Evolutionary conservation across 2,113 vertebrate species (phyloP), one percentile per base, ranked within the genome.

Genomic region (Calidris pugnax): DNA sequence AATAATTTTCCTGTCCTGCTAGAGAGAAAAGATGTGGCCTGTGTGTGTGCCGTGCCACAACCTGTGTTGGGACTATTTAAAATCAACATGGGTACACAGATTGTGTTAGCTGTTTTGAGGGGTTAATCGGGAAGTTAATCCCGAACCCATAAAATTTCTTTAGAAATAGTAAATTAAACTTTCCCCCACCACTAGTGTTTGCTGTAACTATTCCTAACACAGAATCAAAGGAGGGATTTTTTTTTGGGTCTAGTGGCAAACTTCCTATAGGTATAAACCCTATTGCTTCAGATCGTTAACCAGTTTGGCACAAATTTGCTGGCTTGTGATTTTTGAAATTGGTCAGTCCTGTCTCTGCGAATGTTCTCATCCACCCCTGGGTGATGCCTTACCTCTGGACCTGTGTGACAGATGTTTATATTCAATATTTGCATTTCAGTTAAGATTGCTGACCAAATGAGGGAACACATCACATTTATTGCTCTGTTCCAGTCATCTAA

Each of bases 191-290:
- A 8, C 12, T 43, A 37, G 33, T 47, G 41, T 24, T 75, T 82
- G 7, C 32, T 68, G 23, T 55, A 63, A 26, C 13, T 73, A 33
- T 62, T 88, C 4, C 19, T 43, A 51, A 51, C 20, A 78, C 22
- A 48, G 60, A 62, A 50, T 50, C 6, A n/a, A 71, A 77, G 5
- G 47, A 64, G 16, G 22, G 10, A 8, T 2, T 19, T 63, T 76
- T 51, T 89, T 79, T 55, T n/a, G n/a, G 27, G 4, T 60, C 21
- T 50, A 10, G 8, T 19, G 45, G 6, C 17, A 67, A 27, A 68
- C 15, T 66, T 73, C 5, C 9, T 37, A 6, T 17, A 0, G 0
- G 9, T 5, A 10, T 68, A 85, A 79, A 76, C 1, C 12, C 1
- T 3, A 0, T 59, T 2, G 7, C 28, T 88, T 63, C 19, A 5